Base-by-base conservation (phyloP, 2,797 vertebrate genomes). In the Liparis tanakae region DNA sequence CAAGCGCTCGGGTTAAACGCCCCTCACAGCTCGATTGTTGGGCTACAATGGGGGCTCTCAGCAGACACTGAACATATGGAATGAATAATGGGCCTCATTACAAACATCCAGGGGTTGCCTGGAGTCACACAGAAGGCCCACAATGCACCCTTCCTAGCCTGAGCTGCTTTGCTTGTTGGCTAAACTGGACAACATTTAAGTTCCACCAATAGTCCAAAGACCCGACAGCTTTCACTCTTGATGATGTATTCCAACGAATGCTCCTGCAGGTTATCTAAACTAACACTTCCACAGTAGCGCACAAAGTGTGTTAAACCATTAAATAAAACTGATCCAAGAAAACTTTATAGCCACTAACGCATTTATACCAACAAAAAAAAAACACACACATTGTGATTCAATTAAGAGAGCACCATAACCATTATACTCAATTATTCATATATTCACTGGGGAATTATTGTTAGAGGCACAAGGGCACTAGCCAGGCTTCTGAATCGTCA, bases 51-150 rank as follows among this genome's bases (percentile, higher is more conserved):
- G 85, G 81, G 87, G 84, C 87, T 92, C 89, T 91, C 72, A 84
- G 88, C 91, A 90, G 87, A 94, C 89, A 86, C 89, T 75, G 82
- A 95, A 93, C 93, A 95, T 95, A 94, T 91, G 93, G 91, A 93
- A 94, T 94, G 92, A 95, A 95, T 95, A 95, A 95, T 91, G 87
- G 86, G 86, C 82, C 91, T 93, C 93, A 92, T 87, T 67, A 90
- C 84, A 93, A 93, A 93, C 91, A 93, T 93, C 90, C 88, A 95
- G 91, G 86, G 85, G 85, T 92, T 89, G 91, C 89, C 89, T 91
- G 79, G 81, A 89, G 87, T 92, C 93, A 87, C 88, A 92, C 87
- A 89, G 77, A 93, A 89, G 80, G 78, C 72, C 84, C 84, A 89
- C 85, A 93, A 90, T 78, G 82, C 87, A 86, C 68, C 64, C 68